Conservation (phyloP, 2,888 invertebrate species). For the Rhogogaster chlorosoma region DNA sequence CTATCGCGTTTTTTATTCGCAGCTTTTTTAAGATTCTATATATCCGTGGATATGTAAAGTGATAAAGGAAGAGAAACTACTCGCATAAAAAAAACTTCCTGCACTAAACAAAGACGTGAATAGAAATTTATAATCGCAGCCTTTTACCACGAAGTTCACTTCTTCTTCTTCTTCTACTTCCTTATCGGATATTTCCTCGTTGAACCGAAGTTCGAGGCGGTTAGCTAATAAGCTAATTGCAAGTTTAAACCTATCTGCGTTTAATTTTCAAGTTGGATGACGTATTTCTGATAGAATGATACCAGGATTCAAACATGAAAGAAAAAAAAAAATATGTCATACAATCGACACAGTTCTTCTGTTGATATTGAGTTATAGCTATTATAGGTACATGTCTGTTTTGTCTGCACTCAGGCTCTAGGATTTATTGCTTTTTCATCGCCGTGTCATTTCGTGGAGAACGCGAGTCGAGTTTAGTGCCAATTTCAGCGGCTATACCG, state of each 20-base stretch:
- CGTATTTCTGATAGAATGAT: not conserved
- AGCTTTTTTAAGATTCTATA: not conserved
- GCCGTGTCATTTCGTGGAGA: slow-evolving; percentile 32
- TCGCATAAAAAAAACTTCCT: not conserved
- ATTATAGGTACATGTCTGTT: slow-evolving; percentile 9
- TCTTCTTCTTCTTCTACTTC: not conserved
- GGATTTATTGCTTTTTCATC: slow-evolving; percentile 46
- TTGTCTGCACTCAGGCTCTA: slow-evolving; percentile 36
- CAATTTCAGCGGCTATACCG: slow-evolving; percentile 37
- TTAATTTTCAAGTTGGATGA: not conserved
- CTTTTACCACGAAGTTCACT: not conserved
- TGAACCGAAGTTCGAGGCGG: not conserved
- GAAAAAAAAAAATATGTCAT: not conserved
- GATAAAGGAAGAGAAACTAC: not conserved
- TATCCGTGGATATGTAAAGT: not conserved
- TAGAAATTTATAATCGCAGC: not conserved
- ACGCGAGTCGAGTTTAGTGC: slow-evolving; percentile 32
- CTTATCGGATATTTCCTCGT: not conserved
- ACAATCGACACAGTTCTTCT: not conserved
- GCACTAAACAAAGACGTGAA: not conserved
- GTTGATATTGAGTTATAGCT: slow-evolving; percentile 23
- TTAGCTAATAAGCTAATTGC: no score
- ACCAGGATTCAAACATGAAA: not conserved
- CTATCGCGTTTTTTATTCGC: not conserved
- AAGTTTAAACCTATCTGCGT: not conserved